Base-by-base conservation (phyloP, 2,797 vertebrate genomes). In the Cichlasoma orientale region DNA sequence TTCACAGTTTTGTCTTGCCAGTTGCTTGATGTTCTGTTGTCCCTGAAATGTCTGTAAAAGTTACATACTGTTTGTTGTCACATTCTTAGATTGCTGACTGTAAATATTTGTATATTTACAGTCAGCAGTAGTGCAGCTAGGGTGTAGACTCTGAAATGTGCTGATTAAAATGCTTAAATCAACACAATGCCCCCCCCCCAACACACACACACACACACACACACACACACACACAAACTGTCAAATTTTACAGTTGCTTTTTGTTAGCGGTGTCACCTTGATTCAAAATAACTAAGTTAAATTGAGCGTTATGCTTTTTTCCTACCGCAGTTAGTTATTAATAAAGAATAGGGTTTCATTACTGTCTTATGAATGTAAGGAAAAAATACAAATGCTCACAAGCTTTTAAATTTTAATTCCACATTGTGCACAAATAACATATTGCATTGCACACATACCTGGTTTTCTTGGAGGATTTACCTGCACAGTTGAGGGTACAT, bases 11-110 rank as follows among this genome's bases (percentile, higher is more conserved):
- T 83, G 82, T 82, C 87, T 82, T 59, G 14, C 18, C 23, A 19
- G n/a, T 75, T 7, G 44, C 14, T 58, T 47, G 68, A 77, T 56
- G 68, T 31, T 50, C 4, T 47, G 27, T 21, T 80, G 58, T 19
- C 54, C 36, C 58, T 83, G 54, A 74, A 85, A 87, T n/a, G 19
- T 1, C 57, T 72, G 31, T 82, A 76, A 83, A 82, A 69, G 90
- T 89, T 90, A 69, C 73, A 71, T 77, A 80, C 82, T 78, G 75
- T 90, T 84, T 79, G 70, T 57, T 50, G 74, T 82, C 80, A 33
- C 72, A 74, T 78, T 10, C 79, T 83, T 2, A 38, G 57, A 74
- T 74, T 86, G 74, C 75, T 74, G 75, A 82, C 72, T 80, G 58
- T 87, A 88, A 88, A 85, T 78, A 63, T 72, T 56, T 27, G 74